Evolutionary conservation across 2,797 vertebrate genomes (phyloP).

Genomic region (Pseudochromis fuscus): DNA sequence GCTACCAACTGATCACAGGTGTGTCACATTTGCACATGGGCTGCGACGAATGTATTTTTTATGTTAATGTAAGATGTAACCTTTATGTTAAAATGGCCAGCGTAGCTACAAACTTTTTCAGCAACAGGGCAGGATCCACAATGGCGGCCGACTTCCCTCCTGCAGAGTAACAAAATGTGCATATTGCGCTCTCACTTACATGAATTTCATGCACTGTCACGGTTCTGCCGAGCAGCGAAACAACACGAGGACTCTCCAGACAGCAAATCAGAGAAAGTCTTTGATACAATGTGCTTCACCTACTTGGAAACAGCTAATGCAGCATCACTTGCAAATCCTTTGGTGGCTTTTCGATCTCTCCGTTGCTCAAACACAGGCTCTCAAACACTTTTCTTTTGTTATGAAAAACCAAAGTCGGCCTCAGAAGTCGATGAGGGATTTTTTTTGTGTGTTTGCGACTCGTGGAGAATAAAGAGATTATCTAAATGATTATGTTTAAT

Average conservation of each 20-base stretch:
- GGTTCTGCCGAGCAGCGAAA: conserved; percentile 20
- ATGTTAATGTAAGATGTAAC: conserved; percentile 23
- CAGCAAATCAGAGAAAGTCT: conserved; percentile 38
- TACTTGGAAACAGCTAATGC: conserved; percentile 44
- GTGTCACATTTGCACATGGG: conserved; percentile 9
- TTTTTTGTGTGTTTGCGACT: conserved; percentile 1
- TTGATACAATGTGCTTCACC: conserved; percentile 61
- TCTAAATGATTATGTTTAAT: not conserved
- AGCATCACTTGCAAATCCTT: conserved; percentile 27
- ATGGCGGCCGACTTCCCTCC: not conserved
- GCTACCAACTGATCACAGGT: conserved; percentile 37
- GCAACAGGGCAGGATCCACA: conserved; percentile 10
- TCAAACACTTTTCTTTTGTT: conserved; percentile 20
- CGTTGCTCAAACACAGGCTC: conserved; percentile 29
- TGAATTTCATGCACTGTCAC: conserved; percentile 28
- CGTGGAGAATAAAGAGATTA: conserved; percentile 1
- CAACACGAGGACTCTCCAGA: conserved; percentile 39
- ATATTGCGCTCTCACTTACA: conserved; percentile 28
- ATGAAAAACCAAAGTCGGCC: not conserved
- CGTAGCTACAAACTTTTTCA: not conserved
- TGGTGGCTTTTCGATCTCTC: conserved; percentile 23
- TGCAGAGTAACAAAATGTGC: conserved; percentile 26
- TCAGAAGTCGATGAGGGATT: conserved; percentile 5
- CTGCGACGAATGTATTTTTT: conserved; percentile 7
- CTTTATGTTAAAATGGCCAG: not conserved